Evolutionary conservation across 2,797 vertebrate species (phyloP).

Genomic region (Huso huso): DNA sequence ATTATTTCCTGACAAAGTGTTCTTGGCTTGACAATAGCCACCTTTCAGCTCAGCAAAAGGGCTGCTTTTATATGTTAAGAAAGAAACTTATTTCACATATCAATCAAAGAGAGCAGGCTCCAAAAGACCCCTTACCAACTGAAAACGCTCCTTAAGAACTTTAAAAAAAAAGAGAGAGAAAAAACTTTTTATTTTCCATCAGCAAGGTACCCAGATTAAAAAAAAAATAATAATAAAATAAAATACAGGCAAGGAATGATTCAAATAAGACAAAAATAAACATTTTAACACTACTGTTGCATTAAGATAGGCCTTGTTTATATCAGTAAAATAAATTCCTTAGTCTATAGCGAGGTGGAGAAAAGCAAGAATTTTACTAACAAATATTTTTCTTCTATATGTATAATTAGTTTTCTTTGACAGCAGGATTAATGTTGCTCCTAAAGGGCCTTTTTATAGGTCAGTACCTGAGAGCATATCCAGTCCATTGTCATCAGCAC

Average conservation of each 20-base stretch:
- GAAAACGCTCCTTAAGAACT: conserved; percentile 55
- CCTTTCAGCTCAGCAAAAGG: conserved; percentile 67
- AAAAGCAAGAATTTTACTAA: too few species aligned
- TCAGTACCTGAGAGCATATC: conserved; percentile 36
- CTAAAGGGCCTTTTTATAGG: conserved; percentile 60
- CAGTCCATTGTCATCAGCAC: background rate
- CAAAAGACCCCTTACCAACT: conserved; percentile 43
- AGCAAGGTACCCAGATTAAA: conserved; percentile 26
- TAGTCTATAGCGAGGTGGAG: too few species aligned
- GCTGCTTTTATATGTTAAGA: conserved; percentile 59
- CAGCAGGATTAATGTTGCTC: conserved; percentile 56
- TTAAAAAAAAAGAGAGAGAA: conserved; percentile 52
- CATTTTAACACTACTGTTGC: background rate
- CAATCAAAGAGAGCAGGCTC: conserved; percentile 57
- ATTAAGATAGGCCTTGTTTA: background rate
- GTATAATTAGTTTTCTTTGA: conserved; percentile 29
- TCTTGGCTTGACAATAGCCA: conserved; percentile 66
- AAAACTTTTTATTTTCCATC: conserved; percentile 49
- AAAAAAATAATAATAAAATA: conserved; percentile 33
- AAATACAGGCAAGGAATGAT: conserved; percentile 21
- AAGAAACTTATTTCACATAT: conserved; percentile 76
- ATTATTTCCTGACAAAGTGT: conserved; percentile 74
- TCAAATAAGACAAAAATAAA: conserved; percentile 9
- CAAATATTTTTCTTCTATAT: background rate
- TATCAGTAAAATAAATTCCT: too few species aligned